Evolutionary conservation across 2,888 invertebrate species (phyloP).

Genomic region (Octodonta nipae): DNA sequence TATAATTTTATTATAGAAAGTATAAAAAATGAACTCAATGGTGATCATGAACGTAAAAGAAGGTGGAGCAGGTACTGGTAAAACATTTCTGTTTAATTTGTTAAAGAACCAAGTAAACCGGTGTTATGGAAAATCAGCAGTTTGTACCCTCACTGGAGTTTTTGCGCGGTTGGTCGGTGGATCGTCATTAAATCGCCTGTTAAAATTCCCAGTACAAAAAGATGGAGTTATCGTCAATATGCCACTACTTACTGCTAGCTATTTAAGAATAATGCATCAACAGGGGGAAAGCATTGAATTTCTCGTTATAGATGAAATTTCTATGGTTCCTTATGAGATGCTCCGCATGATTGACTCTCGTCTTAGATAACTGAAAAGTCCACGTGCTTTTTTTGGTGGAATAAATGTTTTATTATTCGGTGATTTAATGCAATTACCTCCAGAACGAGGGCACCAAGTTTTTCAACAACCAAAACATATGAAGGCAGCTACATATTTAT

Average conservation of each 20-base stretch:
- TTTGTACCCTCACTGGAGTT: conserved; percentile 4
- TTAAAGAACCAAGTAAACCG: conserved; percentile 6
- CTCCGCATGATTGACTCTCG: conserved; percentile 6
- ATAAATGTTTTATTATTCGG: conserved; percentile 5
- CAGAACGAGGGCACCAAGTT: conserved; percentile 6
- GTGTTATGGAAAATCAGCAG: conserved; percentile 4
- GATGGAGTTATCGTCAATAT: conserved; percentile 4
- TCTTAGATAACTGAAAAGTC: conserved; percentile 5
- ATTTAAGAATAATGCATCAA: conserved; percentile 4
- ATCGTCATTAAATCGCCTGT: conserved; percentile 3
- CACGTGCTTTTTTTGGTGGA: conserved; percentile 3
- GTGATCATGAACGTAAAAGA: background rate
- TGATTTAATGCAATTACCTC: conserved; percentile 5
- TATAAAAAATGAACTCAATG: conserved; percentile 4
- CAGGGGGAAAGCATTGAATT: conserved; percentile 5
- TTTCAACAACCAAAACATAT: conserved; percentile 6
- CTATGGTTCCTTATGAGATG: conserved; percentile 7
- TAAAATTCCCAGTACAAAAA: conserved; percentile 6
- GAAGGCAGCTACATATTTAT: conserved; percentile 7
- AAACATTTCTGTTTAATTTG: conserved; percentile 2
- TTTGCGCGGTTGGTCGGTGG: conserved; percentile 5
- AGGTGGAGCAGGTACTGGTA: background rate
- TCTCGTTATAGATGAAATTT: conserved; percentile 7
- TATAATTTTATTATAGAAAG: conserved; percentile 3
- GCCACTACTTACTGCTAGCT: conserved; percentile 5